These are phyloP conservation scores for Chaetorhynchus papuensis DNA, from an alignment of 2,113 vertebrate genomes.

Conservation along the genomic window DNA sequence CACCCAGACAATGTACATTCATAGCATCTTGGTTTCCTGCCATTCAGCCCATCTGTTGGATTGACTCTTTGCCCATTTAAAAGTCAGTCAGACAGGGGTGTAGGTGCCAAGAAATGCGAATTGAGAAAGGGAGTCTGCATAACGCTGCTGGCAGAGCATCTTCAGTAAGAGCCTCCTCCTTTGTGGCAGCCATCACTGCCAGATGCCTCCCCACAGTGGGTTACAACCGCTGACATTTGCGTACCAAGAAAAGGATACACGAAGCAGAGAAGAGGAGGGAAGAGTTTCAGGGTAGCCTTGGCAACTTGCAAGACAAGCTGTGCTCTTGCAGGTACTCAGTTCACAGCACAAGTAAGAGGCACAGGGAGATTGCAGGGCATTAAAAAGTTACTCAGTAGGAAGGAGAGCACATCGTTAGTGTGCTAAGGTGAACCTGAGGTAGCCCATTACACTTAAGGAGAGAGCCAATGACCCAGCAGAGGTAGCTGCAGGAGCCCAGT, in stretches of 20 bases:
- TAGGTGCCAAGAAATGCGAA: slow-evolving; percentile 49
- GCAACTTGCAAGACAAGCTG: slow-evolving; percentile 36
- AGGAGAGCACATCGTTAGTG: neutral
- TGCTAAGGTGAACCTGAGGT: neutral
- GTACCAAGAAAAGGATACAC: neutral
- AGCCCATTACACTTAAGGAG: neutral
- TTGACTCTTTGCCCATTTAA: slow-evolving; percentile 48
- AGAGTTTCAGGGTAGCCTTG: slow-evolving; percentile 24
- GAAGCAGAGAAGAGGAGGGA: neutral
- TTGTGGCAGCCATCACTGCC: slow-evolving; percentile 39
- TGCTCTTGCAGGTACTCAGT: neutral
- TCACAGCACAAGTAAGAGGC: neutral
- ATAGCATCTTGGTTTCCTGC: slow-evolving; percentile 42
- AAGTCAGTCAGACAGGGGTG: slow-evolving; percentile 54
- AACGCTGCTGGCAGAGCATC: slow-evolving; percentile 20
- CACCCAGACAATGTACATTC: slow-evolving; percentile 57
- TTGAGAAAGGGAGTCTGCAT: slow-evolving; percentile 44
- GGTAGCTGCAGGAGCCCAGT: neutral
- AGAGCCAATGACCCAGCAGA: neutral
- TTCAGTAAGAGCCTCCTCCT: slow-evolving; percentile 18
- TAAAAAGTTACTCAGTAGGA: neutral
- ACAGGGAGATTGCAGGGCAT: neutral
- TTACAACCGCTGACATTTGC: slow-evolving; percentile 53
- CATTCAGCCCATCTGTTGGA: slow-evolving; percentile 48
- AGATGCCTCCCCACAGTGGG: slow-evolving; percentile 38